Percentiles rank a stretch among this genome's conserved stretches.
These are phyloP conservation scores for Diogma glabrata DNA, from an alignment of 2,888 invertebrate genomes.

Conservation along the genomic window DNA sequence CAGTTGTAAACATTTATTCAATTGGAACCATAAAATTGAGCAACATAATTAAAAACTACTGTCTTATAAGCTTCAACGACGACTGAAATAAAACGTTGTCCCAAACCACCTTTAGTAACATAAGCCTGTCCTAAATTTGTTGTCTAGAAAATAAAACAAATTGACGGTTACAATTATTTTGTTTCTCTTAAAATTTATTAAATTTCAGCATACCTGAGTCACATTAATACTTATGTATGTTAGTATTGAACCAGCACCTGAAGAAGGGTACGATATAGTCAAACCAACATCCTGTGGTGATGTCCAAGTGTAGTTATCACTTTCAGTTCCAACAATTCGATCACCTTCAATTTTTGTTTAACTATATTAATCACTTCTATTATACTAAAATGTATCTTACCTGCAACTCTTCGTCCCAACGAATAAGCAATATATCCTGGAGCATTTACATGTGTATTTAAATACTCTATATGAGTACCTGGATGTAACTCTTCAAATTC, in stretches of 20 bases:
- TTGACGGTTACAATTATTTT: too few species aligned
- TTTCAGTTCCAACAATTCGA: slow-evolving; percentile 14
- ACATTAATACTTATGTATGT: slow-evolving; percentile 16
- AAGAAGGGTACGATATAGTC: slow-evolving; percentile 16
- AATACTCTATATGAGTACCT: too few species aligned
- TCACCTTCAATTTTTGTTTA: too few species aligned
- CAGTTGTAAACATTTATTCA: too few species aligned
- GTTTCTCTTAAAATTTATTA: too few species aligned
- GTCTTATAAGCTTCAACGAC: slow-evolving; percentile 17
- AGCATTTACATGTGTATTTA: too few species aligned
- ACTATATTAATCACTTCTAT: too few species aligned
- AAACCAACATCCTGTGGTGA: slow-evolving; percentile 17
- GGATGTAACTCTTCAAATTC: too few species aligned
- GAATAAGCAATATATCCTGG: too few species aligned
- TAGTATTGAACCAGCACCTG: slow-evolving; percentile 15
- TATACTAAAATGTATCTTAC: too few species aligned
- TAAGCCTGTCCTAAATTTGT: slow-evolving; percentile 17
- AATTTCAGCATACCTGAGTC: slow-evolving; percentile 18
- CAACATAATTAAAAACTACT: slow-evolving; percentile 13
- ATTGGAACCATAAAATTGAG: slow-evolving; percentile 17
- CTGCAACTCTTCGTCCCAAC: too few species aligned
- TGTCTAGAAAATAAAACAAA: slow-evolving; percentile 13
- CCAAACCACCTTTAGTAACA: slow-evolving; percentile 16
- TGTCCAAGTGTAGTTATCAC: slow-evolving; percentile 15
- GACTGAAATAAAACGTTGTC: slow-evolving; percentile 16